Evolutionary conservation across 64 coral and sea anemone species (phyloP).

Genomic region (Montipora efflorescens): DNA sequence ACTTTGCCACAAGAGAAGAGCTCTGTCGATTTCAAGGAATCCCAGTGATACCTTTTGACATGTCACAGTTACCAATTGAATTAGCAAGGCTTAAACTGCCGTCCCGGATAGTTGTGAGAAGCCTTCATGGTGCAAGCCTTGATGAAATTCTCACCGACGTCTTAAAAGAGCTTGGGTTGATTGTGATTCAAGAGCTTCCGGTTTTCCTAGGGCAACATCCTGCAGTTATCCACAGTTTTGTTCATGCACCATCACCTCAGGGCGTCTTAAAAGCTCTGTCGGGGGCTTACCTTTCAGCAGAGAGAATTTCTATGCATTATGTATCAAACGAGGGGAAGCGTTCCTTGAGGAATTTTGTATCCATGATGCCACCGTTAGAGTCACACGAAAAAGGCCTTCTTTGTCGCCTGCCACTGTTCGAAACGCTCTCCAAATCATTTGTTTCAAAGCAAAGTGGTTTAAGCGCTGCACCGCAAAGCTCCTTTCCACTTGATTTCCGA

Average conservation of each 20-base stretch:
- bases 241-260: slow-evolving; percentile 59
- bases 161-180: slow-evolving; percentile 51
- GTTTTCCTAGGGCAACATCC: slow-evolving; percentile 43
- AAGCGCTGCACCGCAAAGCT: slow-evolving; percentile 8
- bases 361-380: neutral
- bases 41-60: slow-evolving; percentile 62
- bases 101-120: slow-evolving; percentile 46
- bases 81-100: slow-evolving; percentile 53
- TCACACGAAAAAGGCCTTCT: slow-evolving; percentile 15
- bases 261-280: slow-evolving; percentile 51
- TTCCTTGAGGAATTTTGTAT: slow-evolving; percentile 55
- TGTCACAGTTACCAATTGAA: neutral
- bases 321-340: slow-evolving; percentile 53
- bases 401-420: slow-evolving; percentile 49
- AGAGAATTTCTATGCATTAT: neutral
- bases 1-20: slow-evolving; percentile 33
- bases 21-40: slow-evolving; percentile 40
- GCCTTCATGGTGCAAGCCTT: slow-evolving; percentile 34
- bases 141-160: slow-evolving; percentile 18
- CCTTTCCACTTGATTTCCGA: neutral
- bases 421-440: slow-evolving; percentile 25
- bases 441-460: neutral
- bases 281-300: neutral
- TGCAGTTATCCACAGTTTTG: slow-evolving; percentile 1
- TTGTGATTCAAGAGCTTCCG: slow-evolving; percentile 58